These are phyloP conservation scores for Iselma pallidipennis DNA, from an alignment of 2,888 invertebrate genomes.

Conservation along the genomic window DNA sequence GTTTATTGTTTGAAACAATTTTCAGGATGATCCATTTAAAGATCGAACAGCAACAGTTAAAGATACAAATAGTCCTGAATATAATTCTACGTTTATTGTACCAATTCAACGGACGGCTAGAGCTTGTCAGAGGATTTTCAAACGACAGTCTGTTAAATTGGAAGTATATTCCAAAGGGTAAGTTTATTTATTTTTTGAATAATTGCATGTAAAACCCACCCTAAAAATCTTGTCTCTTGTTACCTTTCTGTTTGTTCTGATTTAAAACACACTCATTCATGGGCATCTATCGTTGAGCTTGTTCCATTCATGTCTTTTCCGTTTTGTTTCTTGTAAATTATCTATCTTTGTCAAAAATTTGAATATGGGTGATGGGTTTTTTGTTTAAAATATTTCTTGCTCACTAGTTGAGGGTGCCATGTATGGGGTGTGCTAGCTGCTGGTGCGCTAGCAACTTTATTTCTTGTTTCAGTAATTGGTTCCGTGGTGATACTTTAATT, in stretches of 20 bases:
- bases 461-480: conserved; percentile 88
- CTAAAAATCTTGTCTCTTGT: background rate
- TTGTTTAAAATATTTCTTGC: conserved; percentile 11
- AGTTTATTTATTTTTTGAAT: conserved; percentile 48
- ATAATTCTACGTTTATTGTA: conserved; percentile 78
- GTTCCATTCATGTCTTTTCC: background rate
- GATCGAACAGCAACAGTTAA: conserved; percentile 79
- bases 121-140: conserved; percentile 83
- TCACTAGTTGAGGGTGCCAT: conserved; percentile 42
- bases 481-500: conserved; percentile 83
- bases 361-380: conserved; percentile 19
- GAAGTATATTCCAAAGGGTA: conserved; percentile 94
- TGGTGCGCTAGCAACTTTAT: conserved; percentile 52
- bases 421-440: conserved; percentile 48
- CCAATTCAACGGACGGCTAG: conserved; percentile 78
- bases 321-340: background rate
- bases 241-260: background rate
- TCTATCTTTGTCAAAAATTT: background rate
- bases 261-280: background rate
- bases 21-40: conserved; percentile 71
- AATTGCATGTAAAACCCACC: background rate
- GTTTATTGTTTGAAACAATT: conserved; percentile 14
- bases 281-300: background rate
- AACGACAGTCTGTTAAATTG: conserved; percentile 85
- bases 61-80: conserved; percentile 87